Conservation (phyloP, 2,113 vertebrate species). For the Plectropomus leopardus region DNA sequence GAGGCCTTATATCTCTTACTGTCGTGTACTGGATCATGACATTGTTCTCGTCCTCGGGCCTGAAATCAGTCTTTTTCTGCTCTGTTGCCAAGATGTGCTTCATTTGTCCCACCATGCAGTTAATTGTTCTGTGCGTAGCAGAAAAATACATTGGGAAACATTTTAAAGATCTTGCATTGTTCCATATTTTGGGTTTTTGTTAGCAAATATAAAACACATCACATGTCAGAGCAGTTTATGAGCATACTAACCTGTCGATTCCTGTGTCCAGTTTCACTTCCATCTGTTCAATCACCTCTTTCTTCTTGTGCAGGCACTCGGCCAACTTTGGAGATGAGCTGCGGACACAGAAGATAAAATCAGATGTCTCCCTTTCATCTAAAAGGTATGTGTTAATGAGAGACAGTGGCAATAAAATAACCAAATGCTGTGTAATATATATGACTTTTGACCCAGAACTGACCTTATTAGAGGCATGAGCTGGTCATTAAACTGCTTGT, state of each 20-base stretch:
- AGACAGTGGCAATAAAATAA: not conserved
- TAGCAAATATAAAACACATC: slow-evolving; percentile 4
- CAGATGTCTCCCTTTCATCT: slow-evolving; percentile 3
- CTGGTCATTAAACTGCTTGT: slow-evolving; percentile 99
- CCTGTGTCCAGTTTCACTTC: slow-evolving; percentile 98
- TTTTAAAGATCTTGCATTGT: not conserved
- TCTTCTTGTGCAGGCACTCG: slow-evolving; percentile 99
- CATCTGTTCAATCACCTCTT: slow-evolving; percentile 99
- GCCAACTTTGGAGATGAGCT: slow-evolving; percentile 98
- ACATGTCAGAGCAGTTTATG: not conserved
- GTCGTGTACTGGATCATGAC: slow-evolving; percentile 98
- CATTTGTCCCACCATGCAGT: slow-evolving; percentile 99
- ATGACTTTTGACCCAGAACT: slow-evolving; percentile 38
- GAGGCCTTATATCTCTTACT: slow-evolving; percentile 82
- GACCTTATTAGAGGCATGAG: slow-evolving; percentile 99
- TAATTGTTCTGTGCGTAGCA: slow-evolving; percentile 90
- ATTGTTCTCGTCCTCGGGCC: slow-evolving; percentile 98
- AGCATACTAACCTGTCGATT: slow-evolving; percentile 92
- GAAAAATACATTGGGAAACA: not conserved
- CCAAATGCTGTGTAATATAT: not conserved
- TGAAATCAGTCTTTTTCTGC: slow-evolving; percentile 99
- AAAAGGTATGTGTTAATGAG: not conserved
- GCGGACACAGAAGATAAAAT: slow-evolving; percentile 33
- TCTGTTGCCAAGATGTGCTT: slow-evolving; percentile 96
- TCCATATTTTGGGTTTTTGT: not conserved